Evolutionary conservation across 2,113 vertebrate species (phyloP).

Genomic region (Hirundichthys speculiger): DNA sequence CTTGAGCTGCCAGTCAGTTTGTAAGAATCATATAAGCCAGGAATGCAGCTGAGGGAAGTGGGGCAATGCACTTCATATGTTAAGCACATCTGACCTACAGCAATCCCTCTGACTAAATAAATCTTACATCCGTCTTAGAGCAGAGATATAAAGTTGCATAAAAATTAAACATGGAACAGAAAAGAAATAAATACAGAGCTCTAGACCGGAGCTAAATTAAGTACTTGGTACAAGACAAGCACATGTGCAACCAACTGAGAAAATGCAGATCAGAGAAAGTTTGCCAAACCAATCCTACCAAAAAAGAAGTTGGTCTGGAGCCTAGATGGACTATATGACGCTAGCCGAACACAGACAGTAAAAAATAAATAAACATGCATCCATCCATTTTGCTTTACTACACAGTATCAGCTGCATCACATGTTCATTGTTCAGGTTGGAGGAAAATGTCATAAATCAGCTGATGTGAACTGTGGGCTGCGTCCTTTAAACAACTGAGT

Average conservation of each 20-base stretch:
- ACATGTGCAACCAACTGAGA: no score
- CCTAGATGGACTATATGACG: not conserved
- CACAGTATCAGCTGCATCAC: no score
- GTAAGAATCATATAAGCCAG: slow-evolving; percentile 42
- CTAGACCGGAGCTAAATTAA: no score
- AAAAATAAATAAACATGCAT: not conserved
- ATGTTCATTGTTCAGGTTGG: not conserved
- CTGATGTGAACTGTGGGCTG: not conserved
- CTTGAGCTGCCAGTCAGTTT: slow-evolving; percentile 50
- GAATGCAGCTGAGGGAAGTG: slow-evolving; percentile 31
- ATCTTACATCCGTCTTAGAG: not conserved
- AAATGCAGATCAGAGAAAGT: no score
- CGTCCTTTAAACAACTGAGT: no score
- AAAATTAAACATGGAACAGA: no score
- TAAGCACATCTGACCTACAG: slow-evolving; percentile 45
- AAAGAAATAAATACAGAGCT: no score
- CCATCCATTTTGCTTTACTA: no score
- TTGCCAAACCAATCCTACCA: not conserved
- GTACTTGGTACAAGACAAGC: no score
- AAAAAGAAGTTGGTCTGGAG: not conserved
- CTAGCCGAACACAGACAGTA: not conserved
- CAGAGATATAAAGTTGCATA: no score
- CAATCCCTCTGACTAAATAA: slow-evolving; percentile 21
- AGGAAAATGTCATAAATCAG: not conserved
- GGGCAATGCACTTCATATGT: slow-evolving; percentile 28